These are phyloP conservation scores for Drosophila mayri DNA, from an alignment of 1,140 invertebrate genomes.

Conservation along the genomic window DNA sequence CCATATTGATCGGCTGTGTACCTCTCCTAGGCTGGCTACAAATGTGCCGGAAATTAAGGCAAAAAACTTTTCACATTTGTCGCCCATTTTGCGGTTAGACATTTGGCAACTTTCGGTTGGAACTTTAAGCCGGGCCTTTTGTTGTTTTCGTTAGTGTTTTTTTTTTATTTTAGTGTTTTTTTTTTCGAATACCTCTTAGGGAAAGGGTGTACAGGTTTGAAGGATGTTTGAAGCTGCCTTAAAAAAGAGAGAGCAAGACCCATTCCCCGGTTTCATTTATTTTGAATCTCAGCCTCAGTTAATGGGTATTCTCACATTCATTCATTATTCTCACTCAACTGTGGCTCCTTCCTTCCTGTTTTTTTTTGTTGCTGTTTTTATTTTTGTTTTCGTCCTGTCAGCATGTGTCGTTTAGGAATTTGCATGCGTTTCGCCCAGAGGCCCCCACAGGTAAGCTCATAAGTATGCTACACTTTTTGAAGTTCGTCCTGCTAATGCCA, in stretches of 20 bases:
- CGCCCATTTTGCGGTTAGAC: slow-evolving; percentile 69
- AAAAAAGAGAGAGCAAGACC: too few relatives aligned
- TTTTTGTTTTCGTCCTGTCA: slow-evolving; percentile 10
- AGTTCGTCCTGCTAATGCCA: slow-evolving; percentile 11
- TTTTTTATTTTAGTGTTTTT: slow-evolving; percentile 8
- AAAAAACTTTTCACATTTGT: slow-evolving; percentile 84
- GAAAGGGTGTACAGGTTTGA: too few relatives aligned
- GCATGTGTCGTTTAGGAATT: slow-evolving; percentile 54
- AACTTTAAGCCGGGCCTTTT: slow-evolving; percentile 10
- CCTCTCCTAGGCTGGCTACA: slow-evolving; percentile 18
- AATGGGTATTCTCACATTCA: not conserved
- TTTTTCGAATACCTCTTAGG: not conserved
- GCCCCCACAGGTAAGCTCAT: slow-evolving; percentile 27
- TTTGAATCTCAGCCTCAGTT: not conserved
- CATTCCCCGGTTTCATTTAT: not conserved
- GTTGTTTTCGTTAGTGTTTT: not conserved
- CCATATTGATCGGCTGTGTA: slow-evolving; percentile 59
- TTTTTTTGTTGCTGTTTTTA: slow-evolving; percentile 5
- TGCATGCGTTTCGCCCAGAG: slow-evolving; percentile 50
- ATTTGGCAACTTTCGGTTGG: slow-evolving; percentile 52
- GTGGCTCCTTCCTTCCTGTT: too few relatives aligned
- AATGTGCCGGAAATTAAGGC: slow-evolving; percentile 70
- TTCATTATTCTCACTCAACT: not conserved
- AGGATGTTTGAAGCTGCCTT: not conserved
- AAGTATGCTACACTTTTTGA: slow-evolving; percentile 57